Evolutionary conservation across 2,113 vertebrate genomes (phyloP), one percentile per base, ranked within the genome.

Genomic region (Macaca mulatta): DNA sequence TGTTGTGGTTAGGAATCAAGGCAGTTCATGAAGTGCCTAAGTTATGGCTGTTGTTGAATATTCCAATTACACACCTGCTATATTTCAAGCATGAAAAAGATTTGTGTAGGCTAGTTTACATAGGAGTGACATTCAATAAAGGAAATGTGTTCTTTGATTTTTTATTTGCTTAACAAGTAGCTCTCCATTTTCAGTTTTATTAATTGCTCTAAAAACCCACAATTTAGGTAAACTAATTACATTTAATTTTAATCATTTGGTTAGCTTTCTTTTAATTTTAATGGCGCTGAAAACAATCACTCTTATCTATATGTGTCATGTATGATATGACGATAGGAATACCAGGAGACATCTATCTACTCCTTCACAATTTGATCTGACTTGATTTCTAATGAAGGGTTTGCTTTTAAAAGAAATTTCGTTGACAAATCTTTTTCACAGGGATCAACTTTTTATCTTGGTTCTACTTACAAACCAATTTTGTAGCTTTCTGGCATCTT

Each of bases 141-240:
- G 74, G 32, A 96, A 96, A 84, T 87, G 35, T 20, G 52, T 95
- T 77, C 78, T 77, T 90, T 75, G 75, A 94, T 94, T 94, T 96
- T 85, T 92, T 88, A 92, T 96, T 96, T 88, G 64, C 84, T 96
- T 96, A 95, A 85, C 90, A 93, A 94, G 81, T 59, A 69, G 72
- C 94, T 97, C 94, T 95, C 81, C 90, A 89, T 77, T 38, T 93
- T 75, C 50, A 57, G 70, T 78, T 96, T 96, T 88, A 95, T 97
- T 96, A 94, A 98, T 96, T 97, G 92, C 77, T 82, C 72, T 94
- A 88, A 97, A 98, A 97, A 92, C 94, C 90, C 96, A 75, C 88
- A 85, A 96, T 95, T 96, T 93, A 94, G 81, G 81, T 95, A 82
- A 97, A 90, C 77, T 89, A 90, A 97, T 98, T 96, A 82, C 18